Percentiles rank a stretch among this genome's conserved stretches.
Conservation (phyloP, 2,797 vertebrate species). For the Macropus fuliginosus region DNA sequence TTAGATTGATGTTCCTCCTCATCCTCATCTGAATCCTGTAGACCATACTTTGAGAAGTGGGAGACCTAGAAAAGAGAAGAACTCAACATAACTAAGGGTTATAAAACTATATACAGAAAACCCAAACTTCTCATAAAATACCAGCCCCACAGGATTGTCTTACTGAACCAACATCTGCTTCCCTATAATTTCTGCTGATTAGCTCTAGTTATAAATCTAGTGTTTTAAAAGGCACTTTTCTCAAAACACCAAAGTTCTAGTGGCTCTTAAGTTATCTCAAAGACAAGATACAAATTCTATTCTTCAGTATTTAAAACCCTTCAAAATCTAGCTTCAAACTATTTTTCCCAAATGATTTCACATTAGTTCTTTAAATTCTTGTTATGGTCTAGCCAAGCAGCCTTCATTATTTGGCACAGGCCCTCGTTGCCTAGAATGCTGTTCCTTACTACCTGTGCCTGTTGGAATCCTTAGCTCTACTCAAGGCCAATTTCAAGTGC, state of each 20-base stretch:
- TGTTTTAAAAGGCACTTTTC: conserved; percentile 10
- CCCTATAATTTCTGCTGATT: conserved; percentile 19
- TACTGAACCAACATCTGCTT: not conserved
- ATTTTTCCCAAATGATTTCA: not conserved
- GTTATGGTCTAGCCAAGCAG: not conserved
- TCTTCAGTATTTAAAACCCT: not conserved
- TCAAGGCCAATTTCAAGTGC: not conserved
- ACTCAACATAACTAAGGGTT: conserved; percentile 55
- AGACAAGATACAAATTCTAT: not conserved
- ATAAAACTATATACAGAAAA: conserved; percentile 15
- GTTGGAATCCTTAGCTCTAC: not conserved
- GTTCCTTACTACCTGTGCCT: not conserved
- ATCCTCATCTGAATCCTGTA: conserved; percentile 97
- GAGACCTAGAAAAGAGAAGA: conserved; percentile 87
- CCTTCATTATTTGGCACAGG: not conserved
- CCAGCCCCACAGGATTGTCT: not conserved
- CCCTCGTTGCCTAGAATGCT: not conserved
- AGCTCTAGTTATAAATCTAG: not conserved
- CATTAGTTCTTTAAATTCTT: not conserved
- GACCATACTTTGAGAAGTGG: conserved; percentile 97
- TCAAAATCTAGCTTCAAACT: not conserved
- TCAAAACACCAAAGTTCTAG: conserved; percentile 31
- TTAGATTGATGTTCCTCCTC: conserved; percentile 90
- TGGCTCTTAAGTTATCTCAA: not conserved
- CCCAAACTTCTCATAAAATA: conserved; percentile 9